Evolutionary conservation across 1,140 invertebrate species (phyloP).

Genomic region (Drosophila busckii): DNA sequence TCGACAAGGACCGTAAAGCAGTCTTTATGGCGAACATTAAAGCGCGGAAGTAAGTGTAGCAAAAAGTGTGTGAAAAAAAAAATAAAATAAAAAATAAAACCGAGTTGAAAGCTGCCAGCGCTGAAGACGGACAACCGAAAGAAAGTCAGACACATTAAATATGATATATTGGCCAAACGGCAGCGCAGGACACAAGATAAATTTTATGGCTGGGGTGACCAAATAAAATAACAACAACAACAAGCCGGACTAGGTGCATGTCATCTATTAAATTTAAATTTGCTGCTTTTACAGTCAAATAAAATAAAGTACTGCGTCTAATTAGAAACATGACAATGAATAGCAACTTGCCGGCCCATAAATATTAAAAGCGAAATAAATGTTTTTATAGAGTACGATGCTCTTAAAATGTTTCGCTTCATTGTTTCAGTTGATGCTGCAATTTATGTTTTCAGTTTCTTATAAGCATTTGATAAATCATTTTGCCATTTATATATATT

Average conservation of each 20-base stretch:
- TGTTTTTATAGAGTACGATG: no score
- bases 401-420: no score
- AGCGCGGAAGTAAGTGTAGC: conserved; percentile 64
- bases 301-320: conserved; percentile 6
- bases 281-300: background rate
- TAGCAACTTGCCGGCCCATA: background rate
- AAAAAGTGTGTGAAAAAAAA: conserved; percentile 37
- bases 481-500: no score
- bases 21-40: conserved; percentile 69
- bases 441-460: no score
- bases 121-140: conserved; percentile 29
- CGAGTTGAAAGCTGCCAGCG: conserved; percentile 44
- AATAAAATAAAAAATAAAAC: conserved; percentile 14
- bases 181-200: conserved; percentile 61
- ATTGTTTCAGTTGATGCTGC: no score
- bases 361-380: no score
- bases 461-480: no score
- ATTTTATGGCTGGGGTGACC: conserved; percentile 41
- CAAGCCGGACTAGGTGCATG: no score
- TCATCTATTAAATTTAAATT: conserved; percentile 21
- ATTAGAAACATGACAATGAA: conserved; percentile 11
- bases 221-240: conserved; percentile 36
- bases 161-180: conserved; percentile 66
- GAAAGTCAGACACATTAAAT: conserved; percentile 69
- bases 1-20: conserved; percentile 52